These are phyloP conservation scores for Gila orcuttii DNA, from an alignment of 2,113 vertebrate species.

Conservation along the genomic window DNA sequence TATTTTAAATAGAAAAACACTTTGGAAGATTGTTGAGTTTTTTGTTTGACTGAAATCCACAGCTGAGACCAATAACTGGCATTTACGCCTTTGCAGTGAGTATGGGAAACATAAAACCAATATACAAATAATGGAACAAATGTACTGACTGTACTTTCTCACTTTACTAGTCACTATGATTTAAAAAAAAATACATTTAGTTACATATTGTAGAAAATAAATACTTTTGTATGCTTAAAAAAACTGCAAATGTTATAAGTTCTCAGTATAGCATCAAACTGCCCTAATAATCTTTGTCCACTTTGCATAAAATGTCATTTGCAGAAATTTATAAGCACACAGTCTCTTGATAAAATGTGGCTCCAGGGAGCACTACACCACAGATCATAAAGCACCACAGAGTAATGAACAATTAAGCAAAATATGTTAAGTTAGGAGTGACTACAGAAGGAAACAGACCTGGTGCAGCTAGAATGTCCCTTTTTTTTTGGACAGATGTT, in stretches of 20 bases:
- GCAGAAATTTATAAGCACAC: slow-evolving; percentile 23
- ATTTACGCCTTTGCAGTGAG: background rate
- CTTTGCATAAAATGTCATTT: background rate
- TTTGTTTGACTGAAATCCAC: background rate
- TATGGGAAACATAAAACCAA: background rate
- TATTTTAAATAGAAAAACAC: background rate
- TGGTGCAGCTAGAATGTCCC: background rate
- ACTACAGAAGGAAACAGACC: slow-evolving; percentile 7
- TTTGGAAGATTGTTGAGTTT: background rate
- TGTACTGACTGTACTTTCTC: background rate
- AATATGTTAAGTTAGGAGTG: background rate
- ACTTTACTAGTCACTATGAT: background rate
- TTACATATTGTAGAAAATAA: background rate
- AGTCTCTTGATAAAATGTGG: background rate
- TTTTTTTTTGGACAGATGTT: background rate
- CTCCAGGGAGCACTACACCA: slow-evolving; percentile 29
- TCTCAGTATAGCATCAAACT: background rate
- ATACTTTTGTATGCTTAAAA: background rate
- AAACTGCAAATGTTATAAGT: background rate
- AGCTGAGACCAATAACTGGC: background rate
- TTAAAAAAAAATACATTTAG: background rate
- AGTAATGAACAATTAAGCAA: slow-evolving; percentile 29
- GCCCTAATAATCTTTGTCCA: background rate
- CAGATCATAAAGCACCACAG: slow-evolving; percentile 3
- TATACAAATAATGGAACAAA: background rate